phyloP scores from a whole-genome alignment of 2,888 invertebrate genomes.

The Pharmacophagus antenor region DNA sequence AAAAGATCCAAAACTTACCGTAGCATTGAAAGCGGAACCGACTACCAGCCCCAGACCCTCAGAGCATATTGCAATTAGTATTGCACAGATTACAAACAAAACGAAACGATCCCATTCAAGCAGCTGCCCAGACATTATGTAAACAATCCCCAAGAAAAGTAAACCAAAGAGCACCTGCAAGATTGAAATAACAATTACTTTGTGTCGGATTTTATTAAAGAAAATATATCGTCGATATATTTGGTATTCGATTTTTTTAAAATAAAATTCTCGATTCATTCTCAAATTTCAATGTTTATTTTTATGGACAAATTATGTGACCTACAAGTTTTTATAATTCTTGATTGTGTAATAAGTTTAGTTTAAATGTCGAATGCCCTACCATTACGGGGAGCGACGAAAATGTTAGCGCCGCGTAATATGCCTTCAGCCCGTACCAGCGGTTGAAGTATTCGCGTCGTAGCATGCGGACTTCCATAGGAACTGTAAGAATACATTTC shows the following conservation, averaged over 20 bases:
- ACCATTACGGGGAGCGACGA: conserved; percentile 81
- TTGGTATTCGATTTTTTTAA: too few species aligned
- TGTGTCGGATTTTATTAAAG: background rate
- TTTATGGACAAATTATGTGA: background rate
- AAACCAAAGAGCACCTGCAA: conserved; percentile 71
- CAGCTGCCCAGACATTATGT: conserved; percentile 84
- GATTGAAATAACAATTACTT: background rate
- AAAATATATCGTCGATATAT: too few species aligned
- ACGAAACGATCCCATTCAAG: conserved; percentile 83
- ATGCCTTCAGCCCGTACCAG: conserved; percentile 84
- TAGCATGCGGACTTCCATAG: conserved; percentile 80
- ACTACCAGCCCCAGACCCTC: conserved; percentile 88
- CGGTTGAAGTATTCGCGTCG: conserved; percentile 84
- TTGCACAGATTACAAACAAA: conserved; percentile 78
- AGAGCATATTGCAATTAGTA: conserved; percentile 84
- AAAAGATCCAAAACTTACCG: conserved; percentile 79
- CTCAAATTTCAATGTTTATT: background rate
- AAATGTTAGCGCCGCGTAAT: conserved; percentile 80
- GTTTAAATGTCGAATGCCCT: conserved; percentile 41
- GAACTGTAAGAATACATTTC: conserved; percentile 68
- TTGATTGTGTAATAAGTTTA: too few species aligned
- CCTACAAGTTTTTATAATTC: background rate
- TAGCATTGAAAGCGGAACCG: conserved; percentile 81
- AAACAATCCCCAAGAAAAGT: conserved; percentile 74
- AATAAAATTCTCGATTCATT: background rate